These are phyloP conservation scores for Halcyon badia DNA, from an alignment of 2,797 vertebrate species.

Conservation along the genomic window DNA sequence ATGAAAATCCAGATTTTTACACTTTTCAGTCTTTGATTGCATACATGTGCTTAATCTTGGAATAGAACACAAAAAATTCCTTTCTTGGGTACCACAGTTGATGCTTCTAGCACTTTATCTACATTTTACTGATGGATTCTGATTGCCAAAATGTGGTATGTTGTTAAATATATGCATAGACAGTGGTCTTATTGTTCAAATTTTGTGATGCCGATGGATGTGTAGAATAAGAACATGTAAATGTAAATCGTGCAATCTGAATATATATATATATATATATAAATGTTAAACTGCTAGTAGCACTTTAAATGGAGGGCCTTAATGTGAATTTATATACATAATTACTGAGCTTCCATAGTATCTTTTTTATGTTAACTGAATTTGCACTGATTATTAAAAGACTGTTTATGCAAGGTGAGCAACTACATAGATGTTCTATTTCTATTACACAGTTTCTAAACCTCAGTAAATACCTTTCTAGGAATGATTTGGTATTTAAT, in stretches of 20 bases:
- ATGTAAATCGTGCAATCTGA: too few species aligned
- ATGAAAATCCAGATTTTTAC: neutral
- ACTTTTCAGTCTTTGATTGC: neutral
- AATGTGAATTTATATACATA: neutral
- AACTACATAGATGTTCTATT: neutral
- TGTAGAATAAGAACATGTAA: neutral
- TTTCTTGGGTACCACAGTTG: neutral
- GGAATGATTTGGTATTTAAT: conserved; percentile 64
- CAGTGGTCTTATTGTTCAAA: neutral
- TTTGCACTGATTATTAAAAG: conserved; percentile 49
- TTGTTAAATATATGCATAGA: neutral
- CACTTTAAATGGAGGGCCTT: neutral
- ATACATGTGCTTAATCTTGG: neutral
- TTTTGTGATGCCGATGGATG: neutral
- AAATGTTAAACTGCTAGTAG: neutral
- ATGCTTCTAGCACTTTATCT: neutral
- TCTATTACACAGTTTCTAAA: conserved; percentile 38
- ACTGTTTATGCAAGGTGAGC: neutral
- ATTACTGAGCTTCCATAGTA: neutral
- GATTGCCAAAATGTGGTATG: neutral
- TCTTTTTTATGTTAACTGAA: conserved; percentile 43
- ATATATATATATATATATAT: too few species aligned
- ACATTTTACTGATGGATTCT: neutral
- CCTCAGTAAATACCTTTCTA: conserved; percentile 53
- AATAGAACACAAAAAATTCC: neutral